Base-by-base conservation (phyloP, 2,113 vertebrate genomes). In the Colinus virginianus region DNA sequence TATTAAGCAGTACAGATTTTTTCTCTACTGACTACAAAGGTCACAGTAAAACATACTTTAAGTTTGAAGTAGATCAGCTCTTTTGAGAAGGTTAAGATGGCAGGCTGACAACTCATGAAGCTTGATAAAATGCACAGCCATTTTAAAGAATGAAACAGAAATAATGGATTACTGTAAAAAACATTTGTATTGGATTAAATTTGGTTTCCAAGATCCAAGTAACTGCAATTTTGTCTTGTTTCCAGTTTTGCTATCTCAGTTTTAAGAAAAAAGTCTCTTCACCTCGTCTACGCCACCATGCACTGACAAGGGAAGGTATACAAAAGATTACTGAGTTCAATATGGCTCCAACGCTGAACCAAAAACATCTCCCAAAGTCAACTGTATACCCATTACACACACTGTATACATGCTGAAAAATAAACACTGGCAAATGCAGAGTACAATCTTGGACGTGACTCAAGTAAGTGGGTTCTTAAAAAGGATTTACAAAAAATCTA, bases 401-500 rank as follows among this genome's bases (percentile, higher is more conserved):
- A 78, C 19, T 96, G 93, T 92, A 81, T 85, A 88, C 62, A 88
- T 26, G 21, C 45, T 84, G 64, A 68, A 72, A 90, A 94, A 90
- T 88, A 94, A 95, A 94, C 91, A 95, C 43, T 86, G 53, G 48
- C n/a, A 94, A 92, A 83, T 61, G 48, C 7, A 59, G 56, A 84
- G 36, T 42, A 78, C 14, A 58, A 6, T 76, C 78, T 88, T 94
- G 94, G 79, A 95, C 83, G 78, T 12, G 55, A 26, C 51, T 91
- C 94, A 94, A 91, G 56, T 28, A 21, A 74, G 59, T 38, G 46
- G 5, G 4, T 48, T 83, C 72, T 85, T 63, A 6, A 25, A 70
- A 87, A 63, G 7, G 13, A 42, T 82, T 95, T 75, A 90, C 67
- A 68, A 58, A 77, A 78, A 30, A 77, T 11, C 51, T 42, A 82